Evolutionary conservation across 2,113 vertebrate species (phyloP), one percentile per base, ranked within the genome.

Genomic region (Crypturellus undulatus): DNA sequence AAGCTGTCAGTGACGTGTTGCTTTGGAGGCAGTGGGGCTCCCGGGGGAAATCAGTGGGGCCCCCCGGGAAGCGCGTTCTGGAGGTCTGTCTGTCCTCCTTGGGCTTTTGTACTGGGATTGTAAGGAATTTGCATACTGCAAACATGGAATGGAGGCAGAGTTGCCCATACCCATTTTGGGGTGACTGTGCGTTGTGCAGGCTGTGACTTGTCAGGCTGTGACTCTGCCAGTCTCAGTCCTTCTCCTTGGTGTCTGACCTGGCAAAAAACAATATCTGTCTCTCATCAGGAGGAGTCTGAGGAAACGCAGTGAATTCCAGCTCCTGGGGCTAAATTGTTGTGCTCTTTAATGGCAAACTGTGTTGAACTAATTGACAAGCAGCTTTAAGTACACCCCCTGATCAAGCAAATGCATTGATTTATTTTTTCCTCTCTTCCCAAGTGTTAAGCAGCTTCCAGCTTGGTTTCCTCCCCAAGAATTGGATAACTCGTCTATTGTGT

Each of bases 371-470:
- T 96, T 97, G 96, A 85, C 81, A 95, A 82, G 86, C 58, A 78
- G 80, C 88, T 97, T 96, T 96, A 94, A 97, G 93, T 1, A 5
- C 90, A 94, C 77, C 91, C 84, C 78, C 86, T 8, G 36, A 93
- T 97, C 96, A 82, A 93, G 90, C 56, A 79, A 92, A 92, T 38
- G 28, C 96, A 95, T 94, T 96, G 96, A 95, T 97, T 97, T 95
- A 96, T 95, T 93, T 90, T 81, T 83, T 89, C 79, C 87, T 84
- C 79, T 89, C 90, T 95, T 79, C 60, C 18, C 0, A 8, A 89
- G 77, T 34, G 64, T 87, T 95, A 92, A 90, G 34, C 52, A 6
- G 73, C 89, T 93, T 91, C 92, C 92, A 96, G 89, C 87, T 87
- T 89, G 87, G 45, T 36, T 85, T 52, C 51, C 47, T 94, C 92